A percentile compares a stretch with the other conserved stretches of the same genome.
Conservation (phyloP, 2,113 vertebrate species). For the Tragelaphus imberbis region DNA sequence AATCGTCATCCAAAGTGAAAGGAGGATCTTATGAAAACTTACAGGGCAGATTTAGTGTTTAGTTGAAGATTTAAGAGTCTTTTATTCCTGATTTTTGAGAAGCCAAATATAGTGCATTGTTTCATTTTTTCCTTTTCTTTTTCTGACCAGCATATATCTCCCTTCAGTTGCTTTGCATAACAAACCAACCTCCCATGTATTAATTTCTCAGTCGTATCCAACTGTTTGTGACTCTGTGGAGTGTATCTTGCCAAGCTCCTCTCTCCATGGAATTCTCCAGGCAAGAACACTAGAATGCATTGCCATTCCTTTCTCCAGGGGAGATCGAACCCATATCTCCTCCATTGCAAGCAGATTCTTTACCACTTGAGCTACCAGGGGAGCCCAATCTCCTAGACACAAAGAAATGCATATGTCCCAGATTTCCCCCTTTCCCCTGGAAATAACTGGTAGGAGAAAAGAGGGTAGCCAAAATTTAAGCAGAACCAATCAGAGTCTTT, state of each 20-base stretch:
- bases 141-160: not conserved
- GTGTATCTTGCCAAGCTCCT: not conserved
- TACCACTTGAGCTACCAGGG: not conserved
- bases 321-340: not conserved
- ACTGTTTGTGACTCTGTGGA: not conserved
- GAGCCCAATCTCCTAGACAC: not conserved
- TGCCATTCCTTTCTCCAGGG: not conserved
- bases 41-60: not conserved
- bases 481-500: not conserved
- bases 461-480: not conserved
- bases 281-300: not conserved
- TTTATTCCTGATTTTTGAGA: not conserved
- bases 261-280: not conserved
- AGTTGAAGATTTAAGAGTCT: not conserved
- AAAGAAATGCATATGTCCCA: not conserved
- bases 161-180: not conserved
- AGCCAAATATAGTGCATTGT: not conserved
- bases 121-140: not conserved
- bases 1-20: not conserved
- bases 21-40: not conserved
- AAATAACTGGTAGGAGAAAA: not conserved
- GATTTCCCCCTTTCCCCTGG: not conserved
- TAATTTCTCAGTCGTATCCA: not conserved
- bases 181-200: not conserved
- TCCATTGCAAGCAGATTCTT: not conserved